Evolutionary conservation across 2,888 invertebrate genomes (phyloP), one percentile per base, ranked within the genome.

Genomic region (Lycophotia porphyrea): DNA sequence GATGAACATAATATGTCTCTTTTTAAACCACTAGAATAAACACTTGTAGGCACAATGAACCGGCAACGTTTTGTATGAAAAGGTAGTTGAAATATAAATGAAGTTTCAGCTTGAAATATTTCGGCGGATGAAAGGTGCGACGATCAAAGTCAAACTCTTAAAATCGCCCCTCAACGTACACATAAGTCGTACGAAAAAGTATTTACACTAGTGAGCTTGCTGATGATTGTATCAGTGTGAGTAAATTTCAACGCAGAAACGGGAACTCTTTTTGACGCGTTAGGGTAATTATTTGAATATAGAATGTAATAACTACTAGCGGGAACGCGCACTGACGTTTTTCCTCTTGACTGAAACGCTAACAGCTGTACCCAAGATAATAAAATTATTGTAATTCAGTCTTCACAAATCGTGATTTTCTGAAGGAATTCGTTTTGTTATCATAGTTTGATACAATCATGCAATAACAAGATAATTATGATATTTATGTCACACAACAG

Each of bases 391-490:
- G 21, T 64, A 55, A 8, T 64, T 24, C 18, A 64, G 34, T 71
- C 5, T 39, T 44, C 2, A 52, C 2, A 15, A 47, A 36, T 63
- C 47, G 11, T 39, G 31, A 71, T 71, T 42, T 44, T 18, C 39
- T 11, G 5, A 68, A 49, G 63, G 61, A 63, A 67, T 55, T 63
- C 15, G 52, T 60, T 66, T 69, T 74, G 74, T 63, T 78, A 80
- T 78, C 80, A 67, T 24, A 44, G 52, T 66, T 66, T 18, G n/a
- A 78, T 44, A 39, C 73, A 34, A 73, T 77, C 70, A 68, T 11
- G 18, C 27, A 63, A 63, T 63, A 63, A 63, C 42, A 49, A 47
- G 73, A 70, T 70, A 42, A 42, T 42, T 39, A 69, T 61, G 47
- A 47, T 11, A 44, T n/a, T 58, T 63, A 34, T 72, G 18, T 68